Evolutionary conservation across 2,888 invertebrate genomes (phyloP), one percentile per base, ranked within the genome.

Genomic region (Cremastobaeus sp.): DNA sequence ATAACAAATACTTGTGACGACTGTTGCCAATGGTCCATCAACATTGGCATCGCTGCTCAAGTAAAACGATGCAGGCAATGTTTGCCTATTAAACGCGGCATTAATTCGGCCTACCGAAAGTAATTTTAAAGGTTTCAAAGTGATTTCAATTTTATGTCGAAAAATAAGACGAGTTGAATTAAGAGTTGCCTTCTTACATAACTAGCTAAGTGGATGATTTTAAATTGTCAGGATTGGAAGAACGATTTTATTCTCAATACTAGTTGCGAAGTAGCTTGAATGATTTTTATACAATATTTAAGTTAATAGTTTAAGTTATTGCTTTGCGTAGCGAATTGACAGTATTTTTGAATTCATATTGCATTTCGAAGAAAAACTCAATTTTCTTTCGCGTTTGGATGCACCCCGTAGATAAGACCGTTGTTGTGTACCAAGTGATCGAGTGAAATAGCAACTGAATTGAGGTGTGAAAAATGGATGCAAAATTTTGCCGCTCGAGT

Each of bases 361-460:
- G 6, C 20, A 17, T 28, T 52, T 52, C 3, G 11, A n/a, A 37
- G n/a, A n/a, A n/a, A n/a, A n/a, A 21, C n/a, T 18, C n/a, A 11
- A 21, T 50, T 50, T 34, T 18, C 15, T 47, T 48, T 18, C 30
- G 28, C n/a, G 20, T 34, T 35, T 17, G 5, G 9, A 57, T 45
- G 30, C 39, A 28, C 18, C 1, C 14, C 15, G 21, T 64, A 32
- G 43, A 37, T 47, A 55, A 28, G 28, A 28, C 4, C 30, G 25
- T 28, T 37, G 32, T 47, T 55, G 11, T 4, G 11, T 12, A 34
- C 21, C 15, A 30, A 8, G n/a, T 43, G 48, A 41, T 59, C 60
- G 60, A 41, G 48, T 70, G 55, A 62, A 70, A 70, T 62, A 70
- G 62, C 54, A 54, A 32, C 47, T 35, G 54, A 70, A 48, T 35